Percentiles rank a stretch among this genome's conserved stretches.
Conservation (phyloP, 2,888 invertebrate species). For the Crocallis elinguaria region DNA sequence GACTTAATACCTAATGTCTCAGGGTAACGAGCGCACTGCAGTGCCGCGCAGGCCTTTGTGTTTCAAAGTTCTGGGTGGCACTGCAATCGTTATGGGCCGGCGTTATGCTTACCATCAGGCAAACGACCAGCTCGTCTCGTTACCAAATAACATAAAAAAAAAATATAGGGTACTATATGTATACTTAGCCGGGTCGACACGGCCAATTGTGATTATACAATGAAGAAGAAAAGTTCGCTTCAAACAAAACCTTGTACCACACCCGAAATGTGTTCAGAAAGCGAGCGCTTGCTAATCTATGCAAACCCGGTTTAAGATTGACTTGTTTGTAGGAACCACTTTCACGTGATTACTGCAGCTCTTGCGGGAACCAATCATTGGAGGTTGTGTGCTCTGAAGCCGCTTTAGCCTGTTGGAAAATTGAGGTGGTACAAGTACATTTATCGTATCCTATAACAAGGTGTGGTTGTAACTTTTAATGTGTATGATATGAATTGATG, state of each 20-base stretch:
- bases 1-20: no score
- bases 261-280: slow-evolving; percentile 58
- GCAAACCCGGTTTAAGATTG: slow-evolving; percentile 76
- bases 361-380: slow-evolving; percentile 54
- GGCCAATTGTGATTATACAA: neutral
- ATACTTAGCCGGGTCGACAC: neutral
- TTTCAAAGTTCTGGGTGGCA: no score
- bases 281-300: slow-evolving; percentile 73
- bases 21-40: no score
- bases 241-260: slow-evolving; percentile 40
- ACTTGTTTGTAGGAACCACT: slow-evolving; percentile 73
- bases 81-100: no score
- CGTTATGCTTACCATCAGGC: no score
- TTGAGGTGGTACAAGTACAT: neutral
- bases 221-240: neutral
- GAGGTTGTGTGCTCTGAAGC: slow-evolving; percentile 36
- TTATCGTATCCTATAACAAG: neutral
- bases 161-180: no score
- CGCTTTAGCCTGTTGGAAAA: neutral
- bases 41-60: no score
- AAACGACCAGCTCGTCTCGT: no score
- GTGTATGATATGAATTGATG: no score
- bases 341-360: slow-evolving; percentile 56
- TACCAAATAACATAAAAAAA: no score
- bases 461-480: neutral